Conservation (phyloP, 2,888 invertebrate species). For the Trilocha varians region DNA sequence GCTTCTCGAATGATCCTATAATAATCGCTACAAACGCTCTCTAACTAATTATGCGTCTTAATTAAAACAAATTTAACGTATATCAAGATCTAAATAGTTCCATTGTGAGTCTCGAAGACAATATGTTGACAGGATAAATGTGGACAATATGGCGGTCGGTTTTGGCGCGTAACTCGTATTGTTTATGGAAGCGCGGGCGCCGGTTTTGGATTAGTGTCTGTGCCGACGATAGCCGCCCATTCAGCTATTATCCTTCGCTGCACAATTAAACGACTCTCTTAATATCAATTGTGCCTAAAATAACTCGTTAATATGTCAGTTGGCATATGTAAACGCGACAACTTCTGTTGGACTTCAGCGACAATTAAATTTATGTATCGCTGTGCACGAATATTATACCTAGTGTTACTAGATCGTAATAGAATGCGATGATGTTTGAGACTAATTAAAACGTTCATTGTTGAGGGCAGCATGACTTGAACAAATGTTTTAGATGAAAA, state of each 20-base stretch:
- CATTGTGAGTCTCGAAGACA: conserved; percentile 62
- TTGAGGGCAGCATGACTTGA: background rate
- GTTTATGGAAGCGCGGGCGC: conserved; percentile 63
- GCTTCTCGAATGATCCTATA: conserved; percentile 31
- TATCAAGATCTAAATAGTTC: conserved; percentile 63
- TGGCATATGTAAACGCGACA: conserved; percentile 36
- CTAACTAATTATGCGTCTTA: conserved; percentile 63
- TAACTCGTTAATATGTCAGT: conserved; percentile 66
- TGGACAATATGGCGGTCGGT: conserved; percentile 57
- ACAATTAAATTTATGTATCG: conserved; percentile 42
- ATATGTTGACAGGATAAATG: conserved; percentile 71
- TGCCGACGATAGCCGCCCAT: conserved; percentile 58
- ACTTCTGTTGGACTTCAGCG: conserved; percentile 47
- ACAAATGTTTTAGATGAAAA: conserved; percentile 2
- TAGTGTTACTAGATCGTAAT: background rate
- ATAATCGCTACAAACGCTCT: conserved; percentile 31
- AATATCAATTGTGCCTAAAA: conserved; percentile 71
- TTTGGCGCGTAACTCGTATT: conserved; percentile 62
- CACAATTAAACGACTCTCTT: conserved; percentile 62
- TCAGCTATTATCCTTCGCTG: conserved; percentile 10
- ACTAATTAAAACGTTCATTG: background rate
- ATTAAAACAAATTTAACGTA: conserved; percentile 61
- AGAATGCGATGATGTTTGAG: background rate
- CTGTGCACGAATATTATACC: background rate
- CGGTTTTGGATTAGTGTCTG: conserved; percentile 63